Base-by-base conservation (phyloP, 2,113 vertebrate genomes). In the Synchiropus splendidus region DNA sequence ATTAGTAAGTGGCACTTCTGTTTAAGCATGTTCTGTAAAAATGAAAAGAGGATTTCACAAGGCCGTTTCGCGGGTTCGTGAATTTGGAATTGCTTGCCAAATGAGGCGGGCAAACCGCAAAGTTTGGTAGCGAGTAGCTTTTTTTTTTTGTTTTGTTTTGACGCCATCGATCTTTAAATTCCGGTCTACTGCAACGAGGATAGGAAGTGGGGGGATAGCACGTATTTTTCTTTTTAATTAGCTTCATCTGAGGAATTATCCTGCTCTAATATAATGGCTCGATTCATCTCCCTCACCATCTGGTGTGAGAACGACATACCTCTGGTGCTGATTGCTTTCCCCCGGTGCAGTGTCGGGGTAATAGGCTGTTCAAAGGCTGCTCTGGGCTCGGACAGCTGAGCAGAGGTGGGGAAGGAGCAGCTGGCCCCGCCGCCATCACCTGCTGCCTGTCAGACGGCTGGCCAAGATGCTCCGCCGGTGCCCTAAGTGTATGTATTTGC, bases 281-380 rank as follows among this genome's bases (percentile, higher is more conserved):
- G 74, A 85, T 87, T 84, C 76, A 84, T 86, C 81, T 87, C 80
- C 77, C 74, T 55, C 69, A 75, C 80, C 86, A 87, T 83, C 83
- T 87, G 86, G 72, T 69, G 54, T 51, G 65, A 74, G 72, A 69
- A 70, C 45, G 58, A 57, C 60, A 56, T 64, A 78, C 74, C 74
- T 79, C 75, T 81, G 81, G 82, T 75, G 75, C 69, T 80, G 79
- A 83, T 82, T 76, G 72, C 80, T 72, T 79, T 84, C 71, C 80
- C 79, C 75, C 40, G 74, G 71, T 76, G 77, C 64, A 67, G 74
- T 80, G 82, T 79, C 39, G 68, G 70, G 74, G 69, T 84, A 84
- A 85, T 79, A 83, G 79, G 75, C 78, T 85, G 80, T 83, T 82
- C 79, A 85, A 84, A 85, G 74, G 70, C 62, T 71, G 65, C 64